Base-by-base conservation (phyloP, 2,888 invertebrate genomes). In the Tanytarsus gracilentus region DNA sequence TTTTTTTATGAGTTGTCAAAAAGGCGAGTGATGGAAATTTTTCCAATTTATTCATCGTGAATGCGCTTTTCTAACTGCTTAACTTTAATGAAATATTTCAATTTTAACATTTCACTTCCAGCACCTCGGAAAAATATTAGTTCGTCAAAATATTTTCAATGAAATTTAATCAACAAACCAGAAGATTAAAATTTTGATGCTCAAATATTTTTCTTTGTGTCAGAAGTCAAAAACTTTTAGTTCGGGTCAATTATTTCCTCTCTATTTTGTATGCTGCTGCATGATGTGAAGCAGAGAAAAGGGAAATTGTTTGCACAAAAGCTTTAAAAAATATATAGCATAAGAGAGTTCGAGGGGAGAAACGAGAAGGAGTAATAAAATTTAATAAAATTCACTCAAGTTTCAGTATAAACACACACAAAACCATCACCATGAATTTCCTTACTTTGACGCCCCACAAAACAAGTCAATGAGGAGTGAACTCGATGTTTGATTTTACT, bases 321-420 rank as follows among this genome's bases (percentile, higher is more conserved):
- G 44, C 21, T 44, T 23, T 16, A 44, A 9, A 11, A 21, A 9
- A 11, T 9, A 9, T 33, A 33, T n/a, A 11, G 33, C 16, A 40
- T 40, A 3, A 40, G 21, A 40, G 9, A 18, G 33, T 39, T 40
- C 16, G 9, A 21, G 16, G 40, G 16, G 16, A 16, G 4, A 44
- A 11, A 44, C 11, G 21, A 44, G 21, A 11, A 9, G 23, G 44
- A 23, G 44, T 44, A 18, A 44, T 16, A 44, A 44, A 44, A 44
- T 23, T 44, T 11, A 44, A 44, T n/a, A n/a, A n/a, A n/a, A n/a
- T n/a, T n/a, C n/a, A 44, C 44, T 44, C 44, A 44, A 44, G 23
- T 44, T 44, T 44, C 23, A 44, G 44, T 5, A 44, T 44, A 44
- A 44, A 44, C 3, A n/a, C n/a, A n/a, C n/a, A n/a, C n/a, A n/a